Evolutionary conservation across 2,797 vertebrate species (phyloP).

Genomic region (Lagorchestes hirsutus): DNA sequence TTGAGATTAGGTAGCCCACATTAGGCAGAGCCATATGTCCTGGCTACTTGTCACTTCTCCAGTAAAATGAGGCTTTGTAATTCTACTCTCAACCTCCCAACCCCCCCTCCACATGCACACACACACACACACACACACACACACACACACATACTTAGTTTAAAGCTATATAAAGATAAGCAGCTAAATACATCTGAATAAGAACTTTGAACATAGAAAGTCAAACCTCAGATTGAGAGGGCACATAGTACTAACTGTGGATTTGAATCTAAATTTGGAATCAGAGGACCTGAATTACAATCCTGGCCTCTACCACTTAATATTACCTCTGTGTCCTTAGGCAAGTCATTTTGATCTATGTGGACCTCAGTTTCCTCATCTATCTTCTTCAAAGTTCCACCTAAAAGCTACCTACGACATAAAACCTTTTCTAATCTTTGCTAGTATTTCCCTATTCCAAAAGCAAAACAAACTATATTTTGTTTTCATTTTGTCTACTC

Average conservation of each 20-base stretch:
- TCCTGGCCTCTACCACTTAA: background rate
- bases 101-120: background rate
- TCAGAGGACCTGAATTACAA: background rate
- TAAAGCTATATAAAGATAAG: constrained; percentile 44
- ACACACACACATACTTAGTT: constrained; percentile 2
- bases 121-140: too few species aligned
- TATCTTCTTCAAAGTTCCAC: background rate
- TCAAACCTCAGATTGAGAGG: constrained; percentile 46
- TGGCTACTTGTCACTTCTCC: background rate
- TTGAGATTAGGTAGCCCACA: constrained; percentile 44
- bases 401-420: background rate
- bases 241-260: background rate
- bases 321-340: background rate
- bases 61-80: background rate
- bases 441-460: background rate
- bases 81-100: background rate
- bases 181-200: constrained; percentile 33
- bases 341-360: background rate
- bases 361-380: background rate
- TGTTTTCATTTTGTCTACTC: background rate
- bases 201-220: constrained; percentile 45
- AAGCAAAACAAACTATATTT: background rate
- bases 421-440: background rate
- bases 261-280: background rate
- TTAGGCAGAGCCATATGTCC: constrained; percentile 34